A percentile compares a stretch with the other conserved stretches of the same genome.
Evolutionary conservation across 37 sponge, comb jelly and placozoan species (phyloP).

Genomic region (Ephydatia muelleri): DNA sequence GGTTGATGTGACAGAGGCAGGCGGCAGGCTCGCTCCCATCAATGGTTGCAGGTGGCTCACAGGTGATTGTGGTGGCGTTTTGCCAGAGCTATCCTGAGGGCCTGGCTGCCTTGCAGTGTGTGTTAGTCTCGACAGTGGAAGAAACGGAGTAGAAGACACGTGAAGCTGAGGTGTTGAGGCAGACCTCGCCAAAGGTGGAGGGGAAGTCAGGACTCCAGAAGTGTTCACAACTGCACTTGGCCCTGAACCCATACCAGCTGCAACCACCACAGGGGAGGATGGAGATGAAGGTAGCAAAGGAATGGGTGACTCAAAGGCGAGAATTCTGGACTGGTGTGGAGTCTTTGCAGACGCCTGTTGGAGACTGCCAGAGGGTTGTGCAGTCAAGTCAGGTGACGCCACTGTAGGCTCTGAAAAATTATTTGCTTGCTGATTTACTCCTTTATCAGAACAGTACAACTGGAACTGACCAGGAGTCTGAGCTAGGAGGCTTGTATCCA

Average conservation of each 20-base stretch:
- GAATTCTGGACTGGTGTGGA: neutral
- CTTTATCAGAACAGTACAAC: neutral
- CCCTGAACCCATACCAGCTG: neutral
- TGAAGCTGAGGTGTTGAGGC: neutral
- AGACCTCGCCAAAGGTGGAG: neutral
- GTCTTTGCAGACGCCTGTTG: neutral
- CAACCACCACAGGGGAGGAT: neutral
- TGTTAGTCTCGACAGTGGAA: neutral
- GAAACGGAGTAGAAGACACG: neutral
- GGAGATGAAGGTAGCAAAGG: neutral
- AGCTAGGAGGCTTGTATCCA: neutral
- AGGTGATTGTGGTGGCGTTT: neutral
- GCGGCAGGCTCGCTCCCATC: neutral
- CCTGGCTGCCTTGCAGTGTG: neutral
- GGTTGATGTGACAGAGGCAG: neutral
- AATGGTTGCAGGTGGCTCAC: neutral
- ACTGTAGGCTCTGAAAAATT: neutral
- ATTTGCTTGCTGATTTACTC: neutral
- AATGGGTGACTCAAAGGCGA: neutral
- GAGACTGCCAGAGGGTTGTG: neutral
- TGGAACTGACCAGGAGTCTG: neutral
- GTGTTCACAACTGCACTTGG: neutral
- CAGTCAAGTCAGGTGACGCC: neutral
- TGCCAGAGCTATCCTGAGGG: too few species aligned
- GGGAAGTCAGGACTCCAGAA: neutral